A percentile compares a stretch with the other conserved stretches of the same genome.
Conservation (phyloP, 2,797 vertebrate species). For the Ataeniobius toweri region DNA sequence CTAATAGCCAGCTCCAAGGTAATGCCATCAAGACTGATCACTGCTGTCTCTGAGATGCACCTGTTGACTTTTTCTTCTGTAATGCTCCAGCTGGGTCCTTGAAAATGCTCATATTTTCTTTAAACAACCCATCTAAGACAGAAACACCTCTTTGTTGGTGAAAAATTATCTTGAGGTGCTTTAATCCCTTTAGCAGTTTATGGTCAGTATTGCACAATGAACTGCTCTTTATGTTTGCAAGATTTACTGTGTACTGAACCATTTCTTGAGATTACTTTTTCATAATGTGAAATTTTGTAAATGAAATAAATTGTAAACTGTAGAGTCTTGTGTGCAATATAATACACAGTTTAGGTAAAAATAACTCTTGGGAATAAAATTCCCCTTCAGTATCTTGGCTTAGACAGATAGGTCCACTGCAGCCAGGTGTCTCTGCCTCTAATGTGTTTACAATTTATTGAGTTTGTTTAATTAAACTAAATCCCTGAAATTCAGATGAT, state of each 20-base stretch:
- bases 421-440: neutral
- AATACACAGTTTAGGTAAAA: too few species aligned
- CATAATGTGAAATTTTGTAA: neutral
- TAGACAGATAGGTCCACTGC: neutral
- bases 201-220: slow-evolving; percentile 33
- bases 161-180: slow-evolving; percentile 19
- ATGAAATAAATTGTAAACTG: neutral
- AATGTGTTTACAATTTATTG: neutral
- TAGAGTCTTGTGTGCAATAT: too few species aligned
- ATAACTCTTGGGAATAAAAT: too few species aligned
- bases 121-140: slow-evolving; percentile 49
- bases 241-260: neutral
- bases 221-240: slow-evolving; percentile 9
- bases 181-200: slow-evolving; percentile 33
- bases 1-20: slow-evolving; percentile 84
- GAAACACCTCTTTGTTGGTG: slow-evolving; percentile 19
- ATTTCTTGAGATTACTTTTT: neutral
- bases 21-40: slow-evolving; percentile 51
- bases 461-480: neutral
- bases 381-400: too few species aligned
- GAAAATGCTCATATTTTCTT: slow-evolving; percentile 39
- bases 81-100: slow-evolving; percentile 51
- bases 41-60: slow-evolving; percentile 33
- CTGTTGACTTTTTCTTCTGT: slow-evolving; percentile 43
- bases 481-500: neutral